These are phyloP conservation scores for Parazoanthus swiftii DNA, from an alignment of 92 coral and sea anemone species.

Conservation along the genomic window DNA sequence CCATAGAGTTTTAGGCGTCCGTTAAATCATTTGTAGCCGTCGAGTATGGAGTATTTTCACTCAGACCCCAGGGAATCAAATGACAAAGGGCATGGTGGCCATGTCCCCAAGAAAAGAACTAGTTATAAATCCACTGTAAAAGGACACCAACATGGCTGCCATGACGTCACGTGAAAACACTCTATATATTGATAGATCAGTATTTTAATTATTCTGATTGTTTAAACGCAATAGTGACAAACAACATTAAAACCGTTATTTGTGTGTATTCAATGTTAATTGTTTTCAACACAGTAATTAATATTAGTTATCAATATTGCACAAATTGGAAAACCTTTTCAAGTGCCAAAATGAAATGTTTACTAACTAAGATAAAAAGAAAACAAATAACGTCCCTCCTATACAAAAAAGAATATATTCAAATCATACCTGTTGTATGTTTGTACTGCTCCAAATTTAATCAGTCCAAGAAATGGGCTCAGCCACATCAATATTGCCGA, in stretches of 20 bases:
- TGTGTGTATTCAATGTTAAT: background rate
- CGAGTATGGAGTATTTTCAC: background rate
- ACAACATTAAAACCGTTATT: background rate
- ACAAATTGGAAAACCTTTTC: background rate
- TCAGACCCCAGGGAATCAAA: no score
- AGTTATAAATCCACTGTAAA: no score
- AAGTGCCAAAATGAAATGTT: background rate
- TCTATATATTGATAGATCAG: no score
- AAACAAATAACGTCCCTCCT: background rate
- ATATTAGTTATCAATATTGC: background rate
- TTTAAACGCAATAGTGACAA: background rate
- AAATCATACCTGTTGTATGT: constrained; percentile 58
- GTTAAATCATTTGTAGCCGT: background rate
- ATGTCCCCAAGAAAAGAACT: no score
- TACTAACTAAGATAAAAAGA: background rate
- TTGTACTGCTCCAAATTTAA: constrained; percentile 59
- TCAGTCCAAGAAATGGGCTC: constrained; percentile 49
- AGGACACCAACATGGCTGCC: no score
- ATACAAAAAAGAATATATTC: background rate
- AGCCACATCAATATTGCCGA: constrained; percentile 58
- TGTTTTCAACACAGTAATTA: background rate
- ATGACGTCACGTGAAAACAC: no score
- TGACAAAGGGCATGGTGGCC: no score
- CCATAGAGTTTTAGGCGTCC: no score
- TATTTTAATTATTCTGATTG: no score